A percentile compares a stretch with the other conserved stretches of the same genome.
Conservation (phyloP, 2,113 vertebrate species). For the Mormoops blainvillei region DNA sequence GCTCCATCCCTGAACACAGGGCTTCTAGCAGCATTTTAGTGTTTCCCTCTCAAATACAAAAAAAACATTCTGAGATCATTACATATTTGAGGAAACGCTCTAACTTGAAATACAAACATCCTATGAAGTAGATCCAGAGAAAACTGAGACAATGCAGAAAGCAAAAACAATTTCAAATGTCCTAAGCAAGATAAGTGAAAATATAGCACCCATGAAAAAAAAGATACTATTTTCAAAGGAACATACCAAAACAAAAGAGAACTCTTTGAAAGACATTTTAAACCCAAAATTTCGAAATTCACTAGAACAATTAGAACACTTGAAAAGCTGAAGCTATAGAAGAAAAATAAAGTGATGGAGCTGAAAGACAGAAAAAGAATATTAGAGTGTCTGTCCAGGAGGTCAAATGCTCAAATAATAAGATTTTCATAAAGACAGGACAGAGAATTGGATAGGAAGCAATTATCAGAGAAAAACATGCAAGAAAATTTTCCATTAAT, state of each 20-base stretch:
- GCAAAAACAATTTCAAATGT: not conserved
- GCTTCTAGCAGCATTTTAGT: not conserved
- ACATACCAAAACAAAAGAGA: not conserved
- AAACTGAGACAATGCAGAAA: not conserved
- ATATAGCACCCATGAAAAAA: not conserved
- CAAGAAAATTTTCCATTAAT: not conserved
- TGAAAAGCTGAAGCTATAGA: not conserved
- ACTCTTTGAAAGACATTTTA: not conserved
- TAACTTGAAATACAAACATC: not conserved
- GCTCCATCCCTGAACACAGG: not conserved
- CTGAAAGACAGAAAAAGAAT: not conserved
- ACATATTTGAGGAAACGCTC: not conserved
- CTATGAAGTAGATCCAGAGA: not conserved
- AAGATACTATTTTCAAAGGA: not conserved
- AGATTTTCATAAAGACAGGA: not conserved
- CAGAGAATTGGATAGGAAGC: not conserved
- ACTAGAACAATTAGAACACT: not conserved
- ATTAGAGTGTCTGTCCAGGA: not conserved
- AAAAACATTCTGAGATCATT: not conserved
- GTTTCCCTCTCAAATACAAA: not conserved
- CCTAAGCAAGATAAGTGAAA: not conserved
- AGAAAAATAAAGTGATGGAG: not conserved
- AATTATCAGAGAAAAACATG: not conserved
- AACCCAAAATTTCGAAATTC: not conserved
- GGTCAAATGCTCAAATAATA: not conserved